These are phyloP conservation scores for Gila robusta DNA, from an alignment of 2,797 vertebrate genomes.

Conservation along the genomic window DNA sequence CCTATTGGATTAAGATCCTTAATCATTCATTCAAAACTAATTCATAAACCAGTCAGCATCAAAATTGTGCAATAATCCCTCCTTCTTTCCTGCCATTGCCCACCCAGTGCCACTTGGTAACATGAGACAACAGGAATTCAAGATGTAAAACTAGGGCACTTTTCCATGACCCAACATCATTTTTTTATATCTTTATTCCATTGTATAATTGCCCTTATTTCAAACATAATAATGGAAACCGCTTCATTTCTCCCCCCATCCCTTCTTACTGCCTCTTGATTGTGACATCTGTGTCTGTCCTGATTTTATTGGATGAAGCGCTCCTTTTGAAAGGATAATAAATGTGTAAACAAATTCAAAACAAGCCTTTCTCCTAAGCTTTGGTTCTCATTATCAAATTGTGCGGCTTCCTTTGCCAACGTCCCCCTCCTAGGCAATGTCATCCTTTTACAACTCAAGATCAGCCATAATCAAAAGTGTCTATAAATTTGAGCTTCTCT, in stretches of 20 bases:
- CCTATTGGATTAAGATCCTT: conserved; percentile 24
- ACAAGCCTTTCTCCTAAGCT: conserved; percentile 70
- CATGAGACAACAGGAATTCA: conserved; percentile 62
- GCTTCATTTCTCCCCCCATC: conserved; percentile 62
- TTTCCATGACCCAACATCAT: conserved; percentile 68
- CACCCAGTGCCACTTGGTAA: conserved; percentile 46
- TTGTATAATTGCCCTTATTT: conserved; percentile 66
- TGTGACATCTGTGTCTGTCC: conserved; percentile 74
- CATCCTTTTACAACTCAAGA: conserved; percentile 70
- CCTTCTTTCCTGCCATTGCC: conserved; percentile 31
- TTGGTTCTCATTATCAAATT: conserved; percentile 75
- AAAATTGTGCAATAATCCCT: conserved; percentile 38
- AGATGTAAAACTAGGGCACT: conserved; percentile 57
- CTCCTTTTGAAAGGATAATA: conserved; percentile 75
- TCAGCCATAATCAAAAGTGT: conserved; percentile 76
- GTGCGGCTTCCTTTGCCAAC: conserved; percentile 66
- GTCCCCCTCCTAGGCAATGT: conserved; percentile 67
- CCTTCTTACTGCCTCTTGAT: conserved; percentile 65
- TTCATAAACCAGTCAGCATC: conserved; percentile 47
- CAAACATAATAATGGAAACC: conserved; percentile 69
- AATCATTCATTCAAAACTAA: conserved; percentile 35
- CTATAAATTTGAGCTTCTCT: conserved; percentile 72
- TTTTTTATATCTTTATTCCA: conserved; percentile 66
- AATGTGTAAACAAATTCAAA: conserved; percentile 77
- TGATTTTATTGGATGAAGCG: conserved; percentile 67